Evolutionary conservation across 2,888 invertebrate genomes (phyloP).

Genomic region (Petrolisthes cinctipes): DNA sequence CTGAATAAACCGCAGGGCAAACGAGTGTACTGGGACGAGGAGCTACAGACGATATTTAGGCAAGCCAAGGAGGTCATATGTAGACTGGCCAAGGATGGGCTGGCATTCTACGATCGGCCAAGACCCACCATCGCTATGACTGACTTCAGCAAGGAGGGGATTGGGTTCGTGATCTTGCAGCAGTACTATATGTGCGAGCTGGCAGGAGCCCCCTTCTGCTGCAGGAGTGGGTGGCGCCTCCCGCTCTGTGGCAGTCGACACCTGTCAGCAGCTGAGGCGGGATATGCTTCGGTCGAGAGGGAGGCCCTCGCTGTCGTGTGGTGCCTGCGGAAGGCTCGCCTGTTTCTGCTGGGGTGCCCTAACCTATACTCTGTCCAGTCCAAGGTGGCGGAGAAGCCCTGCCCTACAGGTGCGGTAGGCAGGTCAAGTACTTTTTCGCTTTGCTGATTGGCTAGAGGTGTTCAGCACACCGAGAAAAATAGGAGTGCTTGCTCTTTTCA

Average conservation of each 20-base stretch:
- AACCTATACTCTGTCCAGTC: too few species aligned
- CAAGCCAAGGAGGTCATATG: constrained; percentile 13
- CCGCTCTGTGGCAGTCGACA: constrained; percentile 24
- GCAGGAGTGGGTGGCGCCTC: constrained; percentile 17
- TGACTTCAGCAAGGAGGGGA: constrained; percentile 34
- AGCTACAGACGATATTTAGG: constrained; percentile 9
- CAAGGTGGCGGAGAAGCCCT: too few species aligned
- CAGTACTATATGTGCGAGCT: constrained; percentile 12
- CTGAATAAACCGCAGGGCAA: background rate
- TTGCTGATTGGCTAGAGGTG: too few species aligned
- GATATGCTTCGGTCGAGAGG: constrained; percentile 29
- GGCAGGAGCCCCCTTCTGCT: constrained; percentile 18
- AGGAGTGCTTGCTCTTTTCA: too few species aligned
- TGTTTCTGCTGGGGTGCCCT: constrained; percentile 27
- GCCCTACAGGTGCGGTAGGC: too few species aligned
- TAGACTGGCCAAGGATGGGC: constrained; percentile 31
- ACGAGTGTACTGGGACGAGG: background rate
- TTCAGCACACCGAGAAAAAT: too few species aligned
- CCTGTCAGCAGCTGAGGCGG: background rate
- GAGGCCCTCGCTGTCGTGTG: constrained; percentile 30
- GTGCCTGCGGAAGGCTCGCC: constrained; percentile 27
- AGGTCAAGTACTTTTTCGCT: too few species aligned
- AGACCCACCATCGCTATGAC: constrained; percentile 28
- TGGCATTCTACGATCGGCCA: constrained; percentile 11
- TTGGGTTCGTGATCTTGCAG: constrained; percentile 31